Conservation (phyloP, 2,888 invertebrate species). For the Dolichopus griseipennis region DNA sequence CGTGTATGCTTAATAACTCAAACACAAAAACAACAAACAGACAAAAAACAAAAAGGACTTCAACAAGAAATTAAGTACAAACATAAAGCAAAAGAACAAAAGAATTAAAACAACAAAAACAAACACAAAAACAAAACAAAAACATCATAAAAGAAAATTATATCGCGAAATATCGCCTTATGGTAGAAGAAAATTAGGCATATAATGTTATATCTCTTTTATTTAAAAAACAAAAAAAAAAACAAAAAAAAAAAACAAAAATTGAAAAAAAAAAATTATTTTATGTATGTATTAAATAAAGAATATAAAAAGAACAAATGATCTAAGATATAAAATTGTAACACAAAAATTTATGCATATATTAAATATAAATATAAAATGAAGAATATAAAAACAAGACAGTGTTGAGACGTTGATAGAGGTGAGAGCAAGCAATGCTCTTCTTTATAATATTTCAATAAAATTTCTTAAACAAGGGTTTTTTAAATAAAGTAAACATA, state of each 20-base stretch:
- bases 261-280: background rate
- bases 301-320: background rate
- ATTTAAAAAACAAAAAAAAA: background rate
- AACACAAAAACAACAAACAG: background rate
- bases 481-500: no score
- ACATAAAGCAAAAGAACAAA: background rate
- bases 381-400: no score
- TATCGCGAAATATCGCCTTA: background rate
- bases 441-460: no score
- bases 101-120: background rate
- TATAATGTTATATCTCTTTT: background rate
- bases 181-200: conserved; percentile 4
- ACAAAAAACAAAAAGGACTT: background rate
- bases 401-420: no score
- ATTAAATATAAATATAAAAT: no score
- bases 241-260: background rate
- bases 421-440: no score
- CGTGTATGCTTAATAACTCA: conserved; percentile 1
- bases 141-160: background rate
- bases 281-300: background rate
- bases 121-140: background rate
- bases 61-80: background rate
- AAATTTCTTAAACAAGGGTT: no score
- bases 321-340: background rate
- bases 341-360: background rate